Percentiles rank a stretch among this genome's conserved stretches.
phyloP scores from a whole-genome alignment of 1,140 invertebrate genomes.

The Mamestra configurata region DNA sequence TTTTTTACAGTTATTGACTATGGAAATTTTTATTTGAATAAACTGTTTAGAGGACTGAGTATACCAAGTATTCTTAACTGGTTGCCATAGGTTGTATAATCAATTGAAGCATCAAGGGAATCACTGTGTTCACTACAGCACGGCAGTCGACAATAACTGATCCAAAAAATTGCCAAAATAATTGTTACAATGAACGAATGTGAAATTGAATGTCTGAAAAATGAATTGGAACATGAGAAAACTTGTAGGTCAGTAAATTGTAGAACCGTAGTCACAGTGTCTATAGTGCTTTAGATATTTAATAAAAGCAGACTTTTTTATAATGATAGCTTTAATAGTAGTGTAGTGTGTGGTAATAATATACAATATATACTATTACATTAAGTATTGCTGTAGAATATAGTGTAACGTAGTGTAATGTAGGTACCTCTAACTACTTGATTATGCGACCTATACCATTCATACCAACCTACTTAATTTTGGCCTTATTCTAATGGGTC shows the following conservation, averaged over 20 bases:
- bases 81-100: constrained; percentile 50
- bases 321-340: background rate
- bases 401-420: background rate
- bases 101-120: constrained; percentile 51
- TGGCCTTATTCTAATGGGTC: constrained; percentile 16
- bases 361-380: too few species aligned
- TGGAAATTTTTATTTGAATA: constrained; percentile 7
- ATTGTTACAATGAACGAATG: constrained; percentile 74
- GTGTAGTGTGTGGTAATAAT: too few species aligned
- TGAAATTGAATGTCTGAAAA: constrained; percentile 84
- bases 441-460: background rate
- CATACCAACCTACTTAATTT: constrained; percentile 27
- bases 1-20: background rate
- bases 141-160: background rate
- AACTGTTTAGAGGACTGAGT: background rate
- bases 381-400: background rate
- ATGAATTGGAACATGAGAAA: constrained; percentile 86
- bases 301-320: background rate
- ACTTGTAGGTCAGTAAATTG: constrained; percentile 74
- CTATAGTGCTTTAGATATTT: too few species aligned
- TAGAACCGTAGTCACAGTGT: background rate
- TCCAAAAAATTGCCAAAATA: background rate
- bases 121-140: constrained; percentile 25
- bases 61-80: background rate
- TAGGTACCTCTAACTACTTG: constrained; percentile 6